Evolutionary conservation across 2,888 invertebrate genomes (phyloP), one percentile per base, ranked within the genome.

Genomic region (Drosophila tripunctata): DNA sequence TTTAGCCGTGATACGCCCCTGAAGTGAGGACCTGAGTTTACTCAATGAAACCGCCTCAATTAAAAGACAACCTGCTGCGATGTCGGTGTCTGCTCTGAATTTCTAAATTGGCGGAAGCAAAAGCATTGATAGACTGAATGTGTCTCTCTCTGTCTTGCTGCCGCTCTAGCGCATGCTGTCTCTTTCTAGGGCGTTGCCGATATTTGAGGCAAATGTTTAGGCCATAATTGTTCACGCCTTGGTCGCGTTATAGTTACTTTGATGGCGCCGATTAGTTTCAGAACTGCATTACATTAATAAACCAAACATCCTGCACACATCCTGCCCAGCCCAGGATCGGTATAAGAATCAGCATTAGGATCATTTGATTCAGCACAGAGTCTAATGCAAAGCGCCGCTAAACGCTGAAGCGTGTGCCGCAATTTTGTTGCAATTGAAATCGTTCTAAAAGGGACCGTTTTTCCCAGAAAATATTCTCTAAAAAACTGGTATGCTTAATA

Each of bases 191-290:
- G 75, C 65, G 87, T 83, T 14, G 40, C 64, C 77, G 48, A 24
- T 81, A 68, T 79, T 79, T 82, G 80, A 76, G 67, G 70, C 75
- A 77, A 81, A 83, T 86, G 84, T 81, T 82, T 86, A 35, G 78
- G 67, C 62, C 63, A 67, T 78, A 83, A 82, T 82, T 87, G 85
- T 83, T 83, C 83, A 83, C 83, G 87, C 83, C 83, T 83, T 50
- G 85, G 81, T 52, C 70, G 70, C 61, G 57, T 64, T 78, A 77
- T 86, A 65, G 57, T 61, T 61, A 61, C 81, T 81, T 81, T 81
- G 80, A 75, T 78, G 75, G 71, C 75, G 61, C 73, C 64, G 73
- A 31, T 36, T 12, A 19, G 33, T 4, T 27, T 24, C 44, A 41
- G 54, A 44, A 17, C 55, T 35, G 54, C 61, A 82, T 72, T 83